These are phyloP conservation scores for Euclidia mi DNA, from an alignment of 2,888 invertebrate species.

Conservation along the genomic window DNA sequence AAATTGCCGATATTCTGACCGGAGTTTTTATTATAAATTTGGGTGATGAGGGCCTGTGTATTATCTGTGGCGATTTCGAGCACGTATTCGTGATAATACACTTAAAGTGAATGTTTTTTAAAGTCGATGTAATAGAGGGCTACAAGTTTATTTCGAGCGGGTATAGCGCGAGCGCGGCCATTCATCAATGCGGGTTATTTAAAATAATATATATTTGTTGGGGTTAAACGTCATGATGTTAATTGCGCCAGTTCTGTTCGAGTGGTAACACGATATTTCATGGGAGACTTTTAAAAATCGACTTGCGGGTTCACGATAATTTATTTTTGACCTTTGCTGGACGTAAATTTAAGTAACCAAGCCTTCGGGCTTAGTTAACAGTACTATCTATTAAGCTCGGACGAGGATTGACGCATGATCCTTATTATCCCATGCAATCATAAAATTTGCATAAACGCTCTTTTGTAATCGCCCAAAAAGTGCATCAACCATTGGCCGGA, in stretches of 20 bases:
- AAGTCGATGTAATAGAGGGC: slow-evolving; percentile 37
- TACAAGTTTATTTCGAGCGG: slow-evolving; percentile 45
- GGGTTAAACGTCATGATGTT: slow-evolving; percentile 53
- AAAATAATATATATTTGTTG: slow-evolving; percentile 69
- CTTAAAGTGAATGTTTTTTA: slow-evolving; percentile 52
- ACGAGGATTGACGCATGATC: background rate
- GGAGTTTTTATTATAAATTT: slow-evolving; percentile 39
- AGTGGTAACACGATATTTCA: slow-evolving; percentile 54
- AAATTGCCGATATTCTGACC: slow-evolving; percentile 49
- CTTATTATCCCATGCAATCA: slow-evolving; percentile 21
- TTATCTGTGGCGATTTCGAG: slow-evolving; percentile 45
- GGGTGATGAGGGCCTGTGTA: slow-evolving; percentile 27
- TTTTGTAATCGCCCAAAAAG: no score
- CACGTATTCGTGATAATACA: slow-evolving; percentile 40
- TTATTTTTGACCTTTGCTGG: slow-evolving; percentile 56
- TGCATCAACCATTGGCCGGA: no score
- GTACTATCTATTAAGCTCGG: background rate
- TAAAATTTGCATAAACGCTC: slow-evolving; percentile 20
- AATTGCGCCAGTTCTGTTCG: slow-evolving; percentile 55
- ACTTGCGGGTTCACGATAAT: slow-evolving; percentile 47
- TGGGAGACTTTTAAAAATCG: slow-evolving; percentile 58
- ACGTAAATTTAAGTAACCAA: slow-evolving; percentile 26
- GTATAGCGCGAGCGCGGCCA: slow-evolving; percentile 54
- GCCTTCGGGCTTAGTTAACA: slow-evolving; percentile 12
- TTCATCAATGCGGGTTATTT: slow-evolving; percentile 72